Conservation (phyloP, 2,888 invertebrate species). For the Pseudococcus viburni region DNA sequence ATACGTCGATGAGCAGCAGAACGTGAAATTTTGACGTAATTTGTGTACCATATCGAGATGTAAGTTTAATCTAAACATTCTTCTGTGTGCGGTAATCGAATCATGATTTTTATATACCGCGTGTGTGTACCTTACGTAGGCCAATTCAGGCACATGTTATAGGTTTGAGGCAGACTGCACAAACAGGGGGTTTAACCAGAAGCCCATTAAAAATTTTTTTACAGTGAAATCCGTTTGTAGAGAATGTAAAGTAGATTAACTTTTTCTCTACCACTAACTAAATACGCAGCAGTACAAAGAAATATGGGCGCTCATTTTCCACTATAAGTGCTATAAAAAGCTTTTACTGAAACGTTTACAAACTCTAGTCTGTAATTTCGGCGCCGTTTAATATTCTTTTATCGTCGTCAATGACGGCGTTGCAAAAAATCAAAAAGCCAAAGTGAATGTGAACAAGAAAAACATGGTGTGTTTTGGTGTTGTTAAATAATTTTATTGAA, state of each 20-base stretch:
- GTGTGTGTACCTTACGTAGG: background rate
- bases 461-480: conserved; percentile 40
- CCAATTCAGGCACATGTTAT: background rate
- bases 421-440: conserved; percentile 51
- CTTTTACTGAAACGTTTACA: conserved; percentile 64
- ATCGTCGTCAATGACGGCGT: conserved; percentile 60
- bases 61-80: conserved; percentile 22
- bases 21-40: conserved; percentile 19
- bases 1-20: background rate
- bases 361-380: conserved; percentile 65
- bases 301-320: conserved; percentile 60
- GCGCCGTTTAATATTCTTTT: conserved; percentile 66
- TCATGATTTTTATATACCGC: conserved; percentile 32
- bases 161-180: background rate
- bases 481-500: conserved; percentile 54
- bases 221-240: conserved; percentile 52
- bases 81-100: background rate
- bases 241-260: conserved; percentile 65
- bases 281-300: conserved; percentile 47
- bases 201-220: conserved; percentile 42
- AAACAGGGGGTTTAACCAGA: background rate
- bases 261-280: conserved; percentile 58
- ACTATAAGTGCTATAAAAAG: conserved; percentile 61
- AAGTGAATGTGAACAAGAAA: conserved; percentile 51
- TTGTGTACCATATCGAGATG: background rate